These are phyloP conservation scores for Megaleporinus macrocephalus DNA, from an alignment of 2,113 vertebrate genomes.

Conservation along the genomic window DNA sequence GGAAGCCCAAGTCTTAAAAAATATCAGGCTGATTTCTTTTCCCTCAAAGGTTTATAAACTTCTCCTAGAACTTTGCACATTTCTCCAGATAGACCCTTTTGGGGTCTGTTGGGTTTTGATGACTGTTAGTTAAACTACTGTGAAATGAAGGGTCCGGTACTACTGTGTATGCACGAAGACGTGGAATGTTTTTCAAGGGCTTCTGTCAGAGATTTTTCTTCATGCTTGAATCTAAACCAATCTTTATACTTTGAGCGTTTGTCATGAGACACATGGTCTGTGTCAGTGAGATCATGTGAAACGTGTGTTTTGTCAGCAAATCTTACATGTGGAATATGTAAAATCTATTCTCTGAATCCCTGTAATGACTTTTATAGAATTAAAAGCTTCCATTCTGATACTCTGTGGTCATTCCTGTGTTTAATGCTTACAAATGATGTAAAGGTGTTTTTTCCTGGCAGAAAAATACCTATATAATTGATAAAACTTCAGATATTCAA, in stretches of 20 bases:
- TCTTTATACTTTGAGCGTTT: neutral
- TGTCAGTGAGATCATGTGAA: neutral
- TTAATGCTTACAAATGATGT: neutral
- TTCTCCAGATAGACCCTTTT: conserved; percentile 40
- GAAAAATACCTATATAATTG: too few species aligned
- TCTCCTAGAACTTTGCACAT: conserved; percentile 57
- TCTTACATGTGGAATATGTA: neutral
- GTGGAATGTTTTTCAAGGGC: neutral
- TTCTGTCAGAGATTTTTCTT: neutral
- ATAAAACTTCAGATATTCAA: too few species aligned
- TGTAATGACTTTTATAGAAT: conserved; percentile 3
- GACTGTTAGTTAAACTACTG: conserved; percentile 29
- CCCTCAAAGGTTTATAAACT: conserved; percentile 17
- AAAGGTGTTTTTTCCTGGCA: too few species aligned
- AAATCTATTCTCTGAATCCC: neutral
- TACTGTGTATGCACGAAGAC: neutral
- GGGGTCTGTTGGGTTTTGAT: conserved; percentile 7
- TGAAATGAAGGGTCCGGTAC: conserved; percentile 9
- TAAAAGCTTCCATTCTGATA: neutral
- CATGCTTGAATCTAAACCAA: neutral
- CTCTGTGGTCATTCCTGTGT: neutral
- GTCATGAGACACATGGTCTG: neutral
- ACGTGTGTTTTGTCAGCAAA: neutral
- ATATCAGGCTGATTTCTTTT: neutral
- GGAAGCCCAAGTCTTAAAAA: neutral